Evolutionary conservation across 1,140 invertebrate genomes (phyloP), one percentile per base, ranked within the genome.

Genomic region (Tachypleus tridentatus): DNA sequence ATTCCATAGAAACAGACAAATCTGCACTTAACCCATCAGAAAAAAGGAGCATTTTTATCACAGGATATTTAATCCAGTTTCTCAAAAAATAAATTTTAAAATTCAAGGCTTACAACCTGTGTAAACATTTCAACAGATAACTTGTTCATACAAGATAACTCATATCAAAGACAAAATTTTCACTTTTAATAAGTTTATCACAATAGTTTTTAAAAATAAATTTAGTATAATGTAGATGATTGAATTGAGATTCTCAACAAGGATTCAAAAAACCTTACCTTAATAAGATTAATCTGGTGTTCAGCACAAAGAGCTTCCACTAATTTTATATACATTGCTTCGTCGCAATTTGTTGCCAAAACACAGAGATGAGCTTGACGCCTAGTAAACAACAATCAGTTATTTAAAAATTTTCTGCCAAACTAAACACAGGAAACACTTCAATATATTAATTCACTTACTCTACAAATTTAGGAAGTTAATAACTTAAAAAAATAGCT

Each of bases 271-370:
- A 29, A 29, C 29, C 29, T 69, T 72, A 79, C 80, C 80, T 93
- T 93, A 64, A 99, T 88, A 52, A 99, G 80, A 64, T 94, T 92
- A 76, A 99, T 99, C 76, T 93, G 86, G 80, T 99, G 97, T 79
- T 99, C 94, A 65, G 93, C 91, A 82, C 97, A 99, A 48, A 99
- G 83, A 57, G 94, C 96, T 76, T 97, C 92, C n/a, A 99, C 92
- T 50, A 99, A 81, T 77, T 97, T 98, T 72, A 95, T 92, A 82
- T 99, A 99, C 77, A 87, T 87, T 51, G 92, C 89, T 79, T 99
- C 97, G 75, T 99, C 95, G 76, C 97, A 98, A 78, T 97, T 97
- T 76, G 97, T 94, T 65, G 96, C 94, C 66, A 99, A 80, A 60
- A 99, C 88, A 77, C 96, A 98, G 64, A 99, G 81, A 72, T 94